Evolutionary conservation across 1,140 invertebrate genomes (phyloP).

Genomic region (Proales similis): DNA sequence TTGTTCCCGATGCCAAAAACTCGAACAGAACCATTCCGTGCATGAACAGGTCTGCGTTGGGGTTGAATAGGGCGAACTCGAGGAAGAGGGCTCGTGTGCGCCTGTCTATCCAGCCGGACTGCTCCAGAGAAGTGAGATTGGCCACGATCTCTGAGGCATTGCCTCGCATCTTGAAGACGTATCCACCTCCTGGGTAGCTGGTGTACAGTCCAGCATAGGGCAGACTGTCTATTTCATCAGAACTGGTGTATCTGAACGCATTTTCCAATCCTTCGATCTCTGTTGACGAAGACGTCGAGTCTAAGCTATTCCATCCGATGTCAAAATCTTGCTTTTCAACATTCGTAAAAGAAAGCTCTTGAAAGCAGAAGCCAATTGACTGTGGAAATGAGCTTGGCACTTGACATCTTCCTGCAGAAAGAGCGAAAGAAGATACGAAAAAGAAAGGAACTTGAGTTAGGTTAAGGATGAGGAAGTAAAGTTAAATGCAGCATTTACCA

Average conservation of each 20-base stretch:
- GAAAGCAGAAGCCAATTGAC: too few relatives aligned
- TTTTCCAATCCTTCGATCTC: neutral
- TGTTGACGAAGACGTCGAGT: neutral
- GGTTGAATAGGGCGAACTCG: conserved; percentile 63
- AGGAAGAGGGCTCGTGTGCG: conserved; percentile 60
- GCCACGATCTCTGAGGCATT: conserved; percentile 47
- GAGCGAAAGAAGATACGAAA: too few relatives aligned
- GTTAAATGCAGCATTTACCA: too few relatives aligned
- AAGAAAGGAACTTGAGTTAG: too few relatives aligned
- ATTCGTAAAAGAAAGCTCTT: conserved; percentile 1
- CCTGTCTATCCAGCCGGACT: conserved; percentile 58
- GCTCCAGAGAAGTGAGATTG: neutral
- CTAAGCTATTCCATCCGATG: neutral
- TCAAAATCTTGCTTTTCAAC: conserved; percentile 10
- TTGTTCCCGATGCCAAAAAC: conserved; percentile 54
- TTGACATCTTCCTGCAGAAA: too few relatives aligned
- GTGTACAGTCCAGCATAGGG: conserved; percentile 54
- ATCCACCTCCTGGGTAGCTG: conserved; percentile 58
- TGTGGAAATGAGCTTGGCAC: too few relatives aligned
- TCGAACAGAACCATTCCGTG: conserved; percentile 56
- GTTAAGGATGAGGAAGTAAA: too few relatives aligned
- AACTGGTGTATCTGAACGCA: conserved; percentile 11
- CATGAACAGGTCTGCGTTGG: conserved; percentile 59
- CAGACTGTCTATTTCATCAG: conserved; percentile 50
- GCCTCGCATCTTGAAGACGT: conserved; percentile 55